Evolutionary conservation across 2,888 invertebrate genomes (phyloP).

Genomic region (Automeris io): DNA sequence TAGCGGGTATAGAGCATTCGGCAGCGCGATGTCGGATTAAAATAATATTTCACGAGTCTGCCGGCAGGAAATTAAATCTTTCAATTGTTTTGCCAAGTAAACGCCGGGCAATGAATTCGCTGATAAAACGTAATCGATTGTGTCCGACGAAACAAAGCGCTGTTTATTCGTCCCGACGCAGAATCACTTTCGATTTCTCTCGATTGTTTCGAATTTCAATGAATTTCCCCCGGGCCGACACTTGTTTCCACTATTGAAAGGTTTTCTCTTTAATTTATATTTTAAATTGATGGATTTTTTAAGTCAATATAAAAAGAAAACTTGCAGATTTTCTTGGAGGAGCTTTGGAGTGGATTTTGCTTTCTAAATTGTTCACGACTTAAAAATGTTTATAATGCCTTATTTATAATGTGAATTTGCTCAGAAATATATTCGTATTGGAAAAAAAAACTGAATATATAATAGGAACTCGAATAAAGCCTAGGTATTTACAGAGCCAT

Average conservation of each 20-base stretch:
- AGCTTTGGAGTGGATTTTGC: too few relatives aligned
- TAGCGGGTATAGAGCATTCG: conserved; percentile 51
- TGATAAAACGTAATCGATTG: conserved; percentile 23
- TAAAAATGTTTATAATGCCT: too few relatives aligned
- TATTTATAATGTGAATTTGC: too few relatives aligned
- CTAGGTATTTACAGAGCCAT: too few relatives aligned
- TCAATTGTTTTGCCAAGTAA: conserved; percentile 55
- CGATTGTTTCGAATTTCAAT: conserved; percentile 5
- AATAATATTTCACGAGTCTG: conserved; percentile 58
- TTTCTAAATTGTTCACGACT: too few relatives aligned
- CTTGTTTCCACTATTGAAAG: not conserved
- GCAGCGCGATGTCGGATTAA: conserved; percentile 49
- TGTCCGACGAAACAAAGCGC: conserved; percentile 3
- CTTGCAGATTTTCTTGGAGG: too few relatives aligned
- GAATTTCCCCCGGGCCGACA: not conserved
- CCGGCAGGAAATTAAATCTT: conserved; percentile 63
- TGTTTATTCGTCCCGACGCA: not conserved
- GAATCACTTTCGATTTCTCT: not conserved
- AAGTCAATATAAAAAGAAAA: too few relatives aligned
- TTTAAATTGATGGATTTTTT: too few relatives aligned
- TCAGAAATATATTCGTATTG: too few relatives aligned
- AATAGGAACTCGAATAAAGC: too few relatives aligned
- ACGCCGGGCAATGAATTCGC: conserved; percentile 21
- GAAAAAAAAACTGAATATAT: too few relatives aligned
- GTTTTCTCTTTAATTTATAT: too few relatives aligned